A percentile compares a stretch with the other conserved stretches of the same genome.
These are phyloP conservation scores for Lissonota sp. DNA, from an alignment of 2,888 invertebrate genomes.

Conservation along the genomic window DNA sequence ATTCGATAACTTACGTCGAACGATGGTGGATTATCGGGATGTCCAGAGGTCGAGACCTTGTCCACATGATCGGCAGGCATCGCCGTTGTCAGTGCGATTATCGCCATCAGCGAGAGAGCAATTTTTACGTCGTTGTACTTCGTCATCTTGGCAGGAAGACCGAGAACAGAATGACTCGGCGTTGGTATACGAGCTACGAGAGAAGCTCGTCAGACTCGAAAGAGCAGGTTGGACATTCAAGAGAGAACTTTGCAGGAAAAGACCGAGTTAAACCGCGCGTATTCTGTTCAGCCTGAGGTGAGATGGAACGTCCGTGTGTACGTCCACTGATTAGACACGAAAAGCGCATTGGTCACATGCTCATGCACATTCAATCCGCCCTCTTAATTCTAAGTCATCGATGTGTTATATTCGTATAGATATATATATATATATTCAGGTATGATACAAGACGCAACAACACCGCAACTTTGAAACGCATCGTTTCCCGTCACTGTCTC, in stretches of 20 bases:
- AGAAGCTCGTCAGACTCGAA: constrained; percentile 34
- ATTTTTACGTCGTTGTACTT: constrained; percentile 34
- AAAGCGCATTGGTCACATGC: no score
- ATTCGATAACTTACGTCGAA: constrained; percentile 58
- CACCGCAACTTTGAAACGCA: constrained; percentile 27
- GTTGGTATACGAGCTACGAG: not conserved
- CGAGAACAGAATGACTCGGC: constrained; percentile 30
- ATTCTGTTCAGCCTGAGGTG: constrained; percentile 9
- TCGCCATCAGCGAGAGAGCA: constrained; percentile 16
- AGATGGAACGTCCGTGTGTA: constrained; percentile 11
- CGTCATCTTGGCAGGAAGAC: constrained; percentile 53
- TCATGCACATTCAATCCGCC: no score
- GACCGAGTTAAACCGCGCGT: constrained; percentile 35
- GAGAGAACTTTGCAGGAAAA: constrained; percentile 32
- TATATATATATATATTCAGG: not conserved
- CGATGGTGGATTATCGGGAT: constrained; percentile 37
- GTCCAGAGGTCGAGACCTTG: constrained; percentile 56
- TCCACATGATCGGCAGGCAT: constrained; percentile 35
- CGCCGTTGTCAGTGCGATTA: constrained; percentile 32
- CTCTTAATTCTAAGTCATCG: no score
- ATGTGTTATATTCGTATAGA: no score
- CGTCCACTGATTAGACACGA: not conserved
- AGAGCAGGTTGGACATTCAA: constrained; percentile 35
- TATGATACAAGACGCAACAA: not conserved
- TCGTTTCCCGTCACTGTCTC: constrained; percentile 23